Conservation (phyloP, 2,888 invertebrate species). For the Tineola bisselliella region DNA sequence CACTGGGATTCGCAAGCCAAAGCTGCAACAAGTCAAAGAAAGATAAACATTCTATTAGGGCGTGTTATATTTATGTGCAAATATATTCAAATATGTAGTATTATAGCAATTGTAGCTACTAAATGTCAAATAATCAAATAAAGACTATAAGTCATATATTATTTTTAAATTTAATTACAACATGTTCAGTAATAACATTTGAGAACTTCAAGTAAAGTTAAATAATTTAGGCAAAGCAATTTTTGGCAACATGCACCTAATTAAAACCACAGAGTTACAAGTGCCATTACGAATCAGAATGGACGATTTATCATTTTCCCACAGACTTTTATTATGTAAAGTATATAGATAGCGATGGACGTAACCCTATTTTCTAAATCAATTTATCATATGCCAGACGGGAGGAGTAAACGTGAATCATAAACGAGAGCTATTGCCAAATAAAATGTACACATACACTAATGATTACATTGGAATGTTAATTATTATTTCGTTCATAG, state of each 20-base stretch:
- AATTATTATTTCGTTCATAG: slow-evolving; percentile 27
- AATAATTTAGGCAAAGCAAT: no score
- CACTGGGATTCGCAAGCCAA: slow-evolving; percentile 32
- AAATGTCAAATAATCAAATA: no score
- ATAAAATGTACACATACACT: slow-evolving; percentile 45
- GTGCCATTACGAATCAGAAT: no score
- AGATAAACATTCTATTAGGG: slow-evolving; percentile 33
- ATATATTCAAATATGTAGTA: no score
- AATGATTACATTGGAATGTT: slow-evolving; percentile 42
- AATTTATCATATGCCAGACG: slow-evolving; percentile 46
- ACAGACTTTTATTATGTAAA: background rate
- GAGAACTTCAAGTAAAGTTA: no score
- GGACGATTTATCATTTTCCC: no score
- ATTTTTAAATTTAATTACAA: no score
- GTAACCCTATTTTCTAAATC: slow-evolving; percentile 28
- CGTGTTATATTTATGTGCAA: background rate
- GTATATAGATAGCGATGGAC: background rate
- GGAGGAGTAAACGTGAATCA: slow-evolving; percentile 32
- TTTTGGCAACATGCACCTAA: no score
- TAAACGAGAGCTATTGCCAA: slow-evolving; percentile 51
- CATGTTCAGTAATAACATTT: no score
- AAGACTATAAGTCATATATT: no score
- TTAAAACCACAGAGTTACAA: no score
- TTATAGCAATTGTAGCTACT: no score
- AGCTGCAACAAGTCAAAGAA: slow-evolving; percentile 52